Evolutionary conservation across 2,113 vertebrate species (phyloP).

Genomic region (Heteronetta atricapilla): DNA sequence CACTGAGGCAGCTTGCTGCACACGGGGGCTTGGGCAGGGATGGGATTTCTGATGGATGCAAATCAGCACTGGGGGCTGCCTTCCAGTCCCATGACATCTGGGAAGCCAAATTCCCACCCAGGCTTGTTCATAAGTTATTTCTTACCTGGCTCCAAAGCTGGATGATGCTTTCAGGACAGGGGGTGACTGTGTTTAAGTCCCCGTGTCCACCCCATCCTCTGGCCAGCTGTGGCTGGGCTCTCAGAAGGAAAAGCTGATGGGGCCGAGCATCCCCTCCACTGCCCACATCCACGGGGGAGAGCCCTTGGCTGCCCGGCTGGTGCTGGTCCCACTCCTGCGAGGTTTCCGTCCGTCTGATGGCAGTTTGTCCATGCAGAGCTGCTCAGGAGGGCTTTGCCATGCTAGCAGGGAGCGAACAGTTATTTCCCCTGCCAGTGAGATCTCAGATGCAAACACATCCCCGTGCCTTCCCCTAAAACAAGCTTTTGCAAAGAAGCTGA

Average conservation of each 20-base stretch:
- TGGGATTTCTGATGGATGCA: neutral
- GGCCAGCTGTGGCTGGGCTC: neutral
- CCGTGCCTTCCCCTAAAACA: neutral
- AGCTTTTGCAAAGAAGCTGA: conserved; percentile 5
- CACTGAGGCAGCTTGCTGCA: neutral
- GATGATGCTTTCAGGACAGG: neutral
- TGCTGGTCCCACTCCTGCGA: neutral
- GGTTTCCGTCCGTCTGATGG: neutral
- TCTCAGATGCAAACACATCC: conserved; percentile 26
- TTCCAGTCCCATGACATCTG: neutral
- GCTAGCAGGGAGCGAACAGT: conserved; percentile 30
- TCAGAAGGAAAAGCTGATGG: neutral
- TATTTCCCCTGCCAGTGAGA: conserved; percentile 18
- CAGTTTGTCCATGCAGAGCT: neutral
- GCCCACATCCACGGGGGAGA: neutral
- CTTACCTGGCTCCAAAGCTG: neutral
- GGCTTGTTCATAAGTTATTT: neutral
- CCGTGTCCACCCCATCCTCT: neutral
- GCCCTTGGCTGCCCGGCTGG: neutral
- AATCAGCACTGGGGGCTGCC: neutral
- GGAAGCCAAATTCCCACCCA: neutral
- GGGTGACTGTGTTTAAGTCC: neutral
- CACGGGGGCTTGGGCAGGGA: neutral
- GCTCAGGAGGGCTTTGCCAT: conserved; percentile 39
- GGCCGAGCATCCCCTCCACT: neutral